Conservation (phyloP, 2,888 invertebrate genomes). For the Calameuta pallipes region DNA sequence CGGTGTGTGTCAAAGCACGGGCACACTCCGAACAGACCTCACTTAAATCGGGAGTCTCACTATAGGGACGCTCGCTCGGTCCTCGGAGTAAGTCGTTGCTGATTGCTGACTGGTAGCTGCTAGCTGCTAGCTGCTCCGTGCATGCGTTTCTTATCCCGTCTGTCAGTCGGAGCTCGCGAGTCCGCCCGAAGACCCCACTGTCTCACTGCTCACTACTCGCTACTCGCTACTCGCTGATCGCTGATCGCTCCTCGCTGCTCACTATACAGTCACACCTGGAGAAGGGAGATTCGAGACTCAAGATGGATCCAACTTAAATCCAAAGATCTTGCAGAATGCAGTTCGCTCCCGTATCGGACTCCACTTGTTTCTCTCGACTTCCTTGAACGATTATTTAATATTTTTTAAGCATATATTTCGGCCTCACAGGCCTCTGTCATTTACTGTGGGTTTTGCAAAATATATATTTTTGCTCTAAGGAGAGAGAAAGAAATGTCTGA, state of each 20-base stretch:
- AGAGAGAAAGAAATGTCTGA: background rate
- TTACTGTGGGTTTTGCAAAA: background rate
- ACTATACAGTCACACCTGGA: background rate
- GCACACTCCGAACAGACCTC: background rate
- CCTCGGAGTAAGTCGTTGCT: conserved; percentile 14
- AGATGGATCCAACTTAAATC: background rate
- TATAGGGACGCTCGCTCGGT: background rate
- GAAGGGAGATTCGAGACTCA: background rate
- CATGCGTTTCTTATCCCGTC: conserved; percentile 62
- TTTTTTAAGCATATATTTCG: background rate
- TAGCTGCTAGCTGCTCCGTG: conserved; percentile 53
- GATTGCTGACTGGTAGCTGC: conserved; percentile 47
- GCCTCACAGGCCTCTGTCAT: background rate
- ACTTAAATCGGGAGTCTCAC: background rate
- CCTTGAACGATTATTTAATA: background rate
- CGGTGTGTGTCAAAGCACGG: background rate
- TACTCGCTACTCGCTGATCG: background rate
- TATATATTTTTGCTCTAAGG: background rate
- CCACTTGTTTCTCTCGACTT: background rate
- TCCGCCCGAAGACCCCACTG: conserved; percentile 4
- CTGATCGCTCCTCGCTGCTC: too few relatives aligned
- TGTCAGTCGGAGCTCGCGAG: conserved; percentile 26
- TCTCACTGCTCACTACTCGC: background rate
- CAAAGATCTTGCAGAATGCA: background rate
- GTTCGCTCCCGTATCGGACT: background rate